Percentiles rank a stretch among this genome's conserved stretches.
Conservation (phyloP, 1,140 invertebrate species). For the Orchesella cincta region DNA sequence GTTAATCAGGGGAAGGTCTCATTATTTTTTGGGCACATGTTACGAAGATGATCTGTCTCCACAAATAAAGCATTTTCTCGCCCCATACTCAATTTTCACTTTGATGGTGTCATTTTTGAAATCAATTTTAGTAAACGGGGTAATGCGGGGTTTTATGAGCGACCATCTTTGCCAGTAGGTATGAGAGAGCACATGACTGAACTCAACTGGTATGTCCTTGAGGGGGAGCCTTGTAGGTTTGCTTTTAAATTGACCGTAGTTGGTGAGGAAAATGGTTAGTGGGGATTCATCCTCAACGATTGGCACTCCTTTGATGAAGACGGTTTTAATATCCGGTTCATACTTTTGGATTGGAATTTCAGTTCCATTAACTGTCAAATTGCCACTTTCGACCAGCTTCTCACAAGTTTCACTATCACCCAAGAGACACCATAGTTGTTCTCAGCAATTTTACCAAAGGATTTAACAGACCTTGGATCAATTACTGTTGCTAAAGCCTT, state of each 20-base stretch:
- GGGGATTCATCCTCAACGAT: not conserved
- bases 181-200: not conserved
- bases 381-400: not conserved
- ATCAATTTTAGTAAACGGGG: not conserved
- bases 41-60: not conserved
- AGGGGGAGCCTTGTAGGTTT: not conserved
- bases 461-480: not conserved
- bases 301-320: not conserved
- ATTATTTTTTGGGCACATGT: not conserved
- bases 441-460: not conserved
- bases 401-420: not conserved
- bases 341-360: not conserved
- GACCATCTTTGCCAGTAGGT: not conserved
- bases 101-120: not conserved
- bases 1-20: not conserved
- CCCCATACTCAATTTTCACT: not conserved
- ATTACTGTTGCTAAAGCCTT: not conserved
- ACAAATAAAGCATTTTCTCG: not conserved
- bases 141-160: too few species aligned
- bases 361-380: not conserved
- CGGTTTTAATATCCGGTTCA: not conserved
- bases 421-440: not conserved
- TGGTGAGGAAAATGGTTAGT: not conserved
- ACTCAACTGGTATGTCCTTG: not conserved
- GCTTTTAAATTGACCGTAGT: not conserved